Evolutionary conservation across 2,888 invertebrate species (phyloP).

Genomic region (Cantharis nigra): DNA sequence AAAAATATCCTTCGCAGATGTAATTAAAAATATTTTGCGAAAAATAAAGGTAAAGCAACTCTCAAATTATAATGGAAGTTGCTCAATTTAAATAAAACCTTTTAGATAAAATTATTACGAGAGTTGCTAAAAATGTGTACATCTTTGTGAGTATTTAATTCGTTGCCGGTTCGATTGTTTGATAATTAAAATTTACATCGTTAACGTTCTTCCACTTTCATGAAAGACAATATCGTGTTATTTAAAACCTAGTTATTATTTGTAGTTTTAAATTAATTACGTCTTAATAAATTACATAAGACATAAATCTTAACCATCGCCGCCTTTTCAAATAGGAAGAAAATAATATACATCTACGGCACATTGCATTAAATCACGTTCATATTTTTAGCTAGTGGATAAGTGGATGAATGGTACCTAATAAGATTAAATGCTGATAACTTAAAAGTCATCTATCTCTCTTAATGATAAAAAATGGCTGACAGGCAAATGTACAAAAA

Average conservation of each 20-base stretch:
- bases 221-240: conserved; percentile 46
- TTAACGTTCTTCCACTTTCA: conserved; percentile 45
- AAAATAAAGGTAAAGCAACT: conserved; percentile 8
- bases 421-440: conserved; percentile 30
- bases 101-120: conserved; percentile 20
- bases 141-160: not conserved
- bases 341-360: conserved; percentile 21
- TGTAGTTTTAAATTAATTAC: conserved; percentile 28
- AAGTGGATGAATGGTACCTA: conserved; percentile 33
- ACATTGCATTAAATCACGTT: conserved; percentile 30
- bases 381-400: conserved; percentile 37
- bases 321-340: conserved; percentile 7
- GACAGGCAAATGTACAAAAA: conserved; percentile 29
- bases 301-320: not conserved
- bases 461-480: conserved; percentile 44
- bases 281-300: conserved; percentile 25
- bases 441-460: conserved; percentile 54
- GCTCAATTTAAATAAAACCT: conserved; percentile 44
- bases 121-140: conserved; percentile 17
- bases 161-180: conserved; percentile 4
- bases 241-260: conserved; percentile 38
- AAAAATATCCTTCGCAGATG: not conserved
- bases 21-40: not conserved
- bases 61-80: conserved; percentile 45
- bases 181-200: conserved; percentile 26